Evolutionary conservation across 30 jellyfish, hydroid and myxozoan species (phyloP).

Genomic region (Cassiopea andromeda): DNA sequence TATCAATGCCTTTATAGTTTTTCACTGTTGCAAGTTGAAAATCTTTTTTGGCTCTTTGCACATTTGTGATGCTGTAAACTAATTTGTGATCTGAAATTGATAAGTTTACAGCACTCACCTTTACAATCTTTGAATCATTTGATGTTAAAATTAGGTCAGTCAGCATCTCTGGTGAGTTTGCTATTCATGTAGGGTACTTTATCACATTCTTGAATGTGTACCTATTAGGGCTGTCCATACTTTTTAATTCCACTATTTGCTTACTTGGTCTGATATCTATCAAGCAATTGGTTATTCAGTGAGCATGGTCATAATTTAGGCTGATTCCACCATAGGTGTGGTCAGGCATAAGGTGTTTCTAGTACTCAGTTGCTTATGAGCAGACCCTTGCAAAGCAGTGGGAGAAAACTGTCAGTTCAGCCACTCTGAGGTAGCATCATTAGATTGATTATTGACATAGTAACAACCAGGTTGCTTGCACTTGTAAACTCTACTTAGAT

Average conservation of each 20-base stretch:
- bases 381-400: no score
- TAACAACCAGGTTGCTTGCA: no score
- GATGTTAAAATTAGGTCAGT: conserved; percentile 18
- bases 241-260: neutral
- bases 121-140: conserved; percentile 16
- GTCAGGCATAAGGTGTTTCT: no score
- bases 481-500: no score
- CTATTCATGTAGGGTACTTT: neutral
- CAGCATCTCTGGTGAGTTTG: conserved; percentile 1
- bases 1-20: neutral
- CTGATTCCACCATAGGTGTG: no score
- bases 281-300: neutral
- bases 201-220: neutral
- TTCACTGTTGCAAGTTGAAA: neutral
- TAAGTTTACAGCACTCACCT: conserved; percentile 10
- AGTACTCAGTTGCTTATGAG: no score
- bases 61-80: conserved; percentile 15
- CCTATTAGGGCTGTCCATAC: neutral
- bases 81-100: conserved; percentile 13
- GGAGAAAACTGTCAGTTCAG: no score
- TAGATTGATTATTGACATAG: no score
- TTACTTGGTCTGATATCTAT: neutral
- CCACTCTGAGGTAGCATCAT: no score
- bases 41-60: conserved; percentile 17
- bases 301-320: neutral